Evolutionary conservation across 2,113 vertebrate genomes (phyloP).

Genomic region (Tenrec ecaudatus): DNA sequence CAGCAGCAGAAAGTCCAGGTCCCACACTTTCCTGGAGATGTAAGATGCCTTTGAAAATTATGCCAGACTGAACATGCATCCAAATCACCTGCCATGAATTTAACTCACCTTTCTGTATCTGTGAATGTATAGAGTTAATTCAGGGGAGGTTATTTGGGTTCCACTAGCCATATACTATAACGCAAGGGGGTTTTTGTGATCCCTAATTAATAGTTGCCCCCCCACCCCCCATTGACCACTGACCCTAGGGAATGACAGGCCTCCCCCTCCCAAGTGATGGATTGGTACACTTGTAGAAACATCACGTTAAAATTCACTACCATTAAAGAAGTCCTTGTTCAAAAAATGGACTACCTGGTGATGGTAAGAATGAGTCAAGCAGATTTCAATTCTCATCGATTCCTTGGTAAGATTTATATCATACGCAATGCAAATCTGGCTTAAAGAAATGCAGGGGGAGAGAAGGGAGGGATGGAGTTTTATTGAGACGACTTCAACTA

Average conservation of each 20-base stretch:
- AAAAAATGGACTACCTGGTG: neutral
- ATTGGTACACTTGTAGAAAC: conserved; percentile 50
- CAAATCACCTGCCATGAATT: conserved; percentile 60
- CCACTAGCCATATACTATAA: conserved; percentile 57
- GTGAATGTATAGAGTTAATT: conserved; percentile 29
- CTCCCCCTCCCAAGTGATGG: neutral
- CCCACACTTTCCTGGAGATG: neutral
- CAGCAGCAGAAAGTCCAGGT: neutral
- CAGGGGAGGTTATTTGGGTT: conserved; percentile 62
- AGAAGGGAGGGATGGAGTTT: conserved; percentile 65
- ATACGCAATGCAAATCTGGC: conserved; percentile 55
- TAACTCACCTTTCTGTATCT: conserved; percentile 55
- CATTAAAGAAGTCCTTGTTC: neutral
- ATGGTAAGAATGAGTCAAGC: conserved; percentile 24
- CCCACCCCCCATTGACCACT: conserved; percentile 68
- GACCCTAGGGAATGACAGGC: conserved; percentile 30
- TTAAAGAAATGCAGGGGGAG: conserved; percentile 68
- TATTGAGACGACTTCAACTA: conserved; percentile 81
- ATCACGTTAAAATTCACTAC: neutral
- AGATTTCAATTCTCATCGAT: conserved; percentile 52
- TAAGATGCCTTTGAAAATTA: conserved; percentile 56
- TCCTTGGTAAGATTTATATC: conserved; percentile 70
- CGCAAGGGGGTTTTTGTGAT: conserved; percentile 37
- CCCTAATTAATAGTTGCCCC: conserved; percentile 77
- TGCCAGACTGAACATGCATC: conserved; percentile 50